Evolutionary conservation across 2,797 vertebrate species (phyloP).

Genomic region (Enteromius paludinosus): DNA sequence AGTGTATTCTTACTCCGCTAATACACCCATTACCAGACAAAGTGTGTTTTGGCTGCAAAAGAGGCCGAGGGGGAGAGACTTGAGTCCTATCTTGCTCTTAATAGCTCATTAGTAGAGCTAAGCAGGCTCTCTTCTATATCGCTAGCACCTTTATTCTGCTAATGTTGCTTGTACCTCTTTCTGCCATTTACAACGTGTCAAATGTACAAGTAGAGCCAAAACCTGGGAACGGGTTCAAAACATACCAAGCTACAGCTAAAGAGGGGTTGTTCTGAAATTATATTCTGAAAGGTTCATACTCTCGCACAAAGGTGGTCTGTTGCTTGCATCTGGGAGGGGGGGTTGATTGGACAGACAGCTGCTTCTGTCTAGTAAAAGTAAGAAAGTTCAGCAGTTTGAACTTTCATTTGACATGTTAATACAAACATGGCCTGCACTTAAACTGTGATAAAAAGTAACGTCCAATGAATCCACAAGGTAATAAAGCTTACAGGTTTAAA

Average conservation of each 20-base stretch:
- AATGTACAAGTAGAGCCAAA: conserved; percentile 23
- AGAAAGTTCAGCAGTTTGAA: conserved; percentile 8
- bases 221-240: conserved; percentile 22
- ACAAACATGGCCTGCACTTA: conserved; percentile 9
- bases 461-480: background rate
- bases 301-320: conserved; percentile 32
- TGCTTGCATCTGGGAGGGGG: background rate
- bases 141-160: conserved; percentile 63
- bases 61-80: conserved; percentile 40
- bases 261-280: conserved; percentile 34
- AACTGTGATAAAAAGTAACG: too few species aligned
- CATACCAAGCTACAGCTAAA: conserved; percentile 12
- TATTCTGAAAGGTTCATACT: conserved; percentile 13
- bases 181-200: conserved; percentile 16
- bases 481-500: background rate
- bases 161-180: conserved; percentile 66
- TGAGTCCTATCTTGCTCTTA: conserved; percentile 57
- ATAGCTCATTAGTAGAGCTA: conserved; percentile 58
- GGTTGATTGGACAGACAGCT: background rate
- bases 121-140: conserved; percentile 57
- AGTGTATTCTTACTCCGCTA: conserved; percentile 1
- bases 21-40: conserved; percentile 37
- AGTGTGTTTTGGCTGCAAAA: conserved; percentile 42
- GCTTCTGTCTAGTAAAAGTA: conserved; percentile 21
- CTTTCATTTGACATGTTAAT: conserved; percentile 7